These are phyloP conservation scores for Chesias legatella DNA, from an alignment of 2,888 invertebrate genomes.

Conservation along the genomic window DNA sequence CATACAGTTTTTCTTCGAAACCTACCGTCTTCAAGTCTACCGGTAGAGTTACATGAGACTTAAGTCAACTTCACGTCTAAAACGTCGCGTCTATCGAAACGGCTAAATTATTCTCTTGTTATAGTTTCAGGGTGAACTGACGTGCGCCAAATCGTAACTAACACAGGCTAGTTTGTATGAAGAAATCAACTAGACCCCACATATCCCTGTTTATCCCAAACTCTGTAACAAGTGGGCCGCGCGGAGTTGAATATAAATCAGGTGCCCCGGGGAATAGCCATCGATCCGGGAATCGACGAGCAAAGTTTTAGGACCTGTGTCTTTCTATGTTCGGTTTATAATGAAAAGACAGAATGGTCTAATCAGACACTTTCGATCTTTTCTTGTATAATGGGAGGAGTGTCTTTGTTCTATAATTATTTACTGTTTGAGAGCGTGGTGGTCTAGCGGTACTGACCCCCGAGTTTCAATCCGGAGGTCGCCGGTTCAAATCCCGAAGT, in stretches of 20 bases:
- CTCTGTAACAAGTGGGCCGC: conserved; percentile 1
- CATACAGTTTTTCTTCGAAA: no score
- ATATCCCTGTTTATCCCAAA: conserved; percentile 4
- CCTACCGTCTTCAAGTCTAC: no score
- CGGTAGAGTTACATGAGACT: no score
- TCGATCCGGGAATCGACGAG: conserved; percentile 3
- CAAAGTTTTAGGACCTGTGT: neutral
- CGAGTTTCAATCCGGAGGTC: no score
- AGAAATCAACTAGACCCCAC: conserved; percentile 2
- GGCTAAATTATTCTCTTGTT: no score
- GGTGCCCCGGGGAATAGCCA: conserved; percentile 1
- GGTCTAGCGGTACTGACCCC: no score
- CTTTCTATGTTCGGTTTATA: neutral
- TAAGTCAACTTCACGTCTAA: neutral
- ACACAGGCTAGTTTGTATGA: conserved; percentile 1
- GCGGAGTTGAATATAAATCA: conserved; percentile 6
- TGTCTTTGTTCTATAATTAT: no score
- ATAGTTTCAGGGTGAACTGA: neutral
- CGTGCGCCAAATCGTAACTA: conserved; percentile 2
- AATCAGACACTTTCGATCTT: no score
- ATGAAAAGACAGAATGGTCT: neutral
- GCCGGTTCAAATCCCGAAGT: no score
- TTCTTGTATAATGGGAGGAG: no score
- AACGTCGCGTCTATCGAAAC: no score
- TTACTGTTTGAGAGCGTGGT: no score